Conservation (phyloP, 1,140 invertebrate species). For the Cheumatopsyche charites region DNA sequence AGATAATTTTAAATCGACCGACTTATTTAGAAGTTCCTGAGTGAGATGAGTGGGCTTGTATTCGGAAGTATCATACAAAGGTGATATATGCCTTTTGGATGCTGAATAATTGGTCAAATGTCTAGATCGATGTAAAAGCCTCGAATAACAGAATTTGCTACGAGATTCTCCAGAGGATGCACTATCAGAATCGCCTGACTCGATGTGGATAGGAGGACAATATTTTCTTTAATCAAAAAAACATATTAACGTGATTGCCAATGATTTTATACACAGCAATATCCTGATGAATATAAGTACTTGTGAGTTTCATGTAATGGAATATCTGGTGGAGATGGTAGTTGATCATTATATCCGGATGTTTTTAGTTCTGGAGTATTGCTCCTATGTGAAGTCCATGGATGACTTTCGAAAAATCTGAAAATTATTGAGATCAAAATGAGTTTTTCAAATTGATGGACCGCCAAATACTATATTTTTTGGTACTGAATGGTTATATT, state of each 20-base stretch:
- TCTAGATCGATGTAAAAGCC: constrained; percentile 46
- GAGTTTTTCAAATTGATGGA: too few relatives aligned
- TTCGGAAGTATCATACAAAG: constrained; percentile 38
- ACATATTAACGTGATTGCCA: not conserved
- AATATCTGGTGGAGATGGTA: constrained; percentile 47
- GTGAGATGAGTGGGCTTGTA: constrained; percentile 67
- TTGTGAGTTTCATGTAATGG: constrained; percentile 39
- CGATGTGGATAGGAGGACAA: constrained; percentile 14
- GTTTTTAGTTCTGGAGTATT: constrained; percentile 55
- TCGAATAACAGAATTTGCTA: constrained; percentile 13
- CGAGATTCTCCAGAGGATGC: constrained; percentile 47
- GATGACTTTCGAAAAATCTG: constrained; percentile 83
- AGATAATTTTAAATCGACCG: constrained; percentile 40
- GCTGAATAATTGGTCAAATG: constrained; percentile 50
- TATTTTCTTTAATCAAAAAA: constrained; percentile 24
- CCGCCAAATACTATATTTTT: too few relatives aligned
- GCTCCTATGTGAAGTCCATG: constrained; percentile 60
- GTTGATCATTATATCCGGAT: constrained; percentile 52
- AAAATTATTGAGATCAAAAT: constrained; percentile 24
- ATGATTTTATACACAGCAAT: too few relatives aligned
- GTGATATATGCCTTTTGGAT: constrained; percentile 38
- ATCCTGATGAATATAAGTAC: too few relatives aligned
- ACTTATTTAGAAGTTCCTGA: constrained; percentile 68
- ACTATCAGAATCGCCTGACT: constrained; percentile 31
- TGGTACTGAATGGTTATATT: too few relatives aligned